These are phyloP conservation scores for Ichneumon xanthorius DNA, from an alignment of 2,888 invertebrate species.

Conservation along the genomic window DNA sequence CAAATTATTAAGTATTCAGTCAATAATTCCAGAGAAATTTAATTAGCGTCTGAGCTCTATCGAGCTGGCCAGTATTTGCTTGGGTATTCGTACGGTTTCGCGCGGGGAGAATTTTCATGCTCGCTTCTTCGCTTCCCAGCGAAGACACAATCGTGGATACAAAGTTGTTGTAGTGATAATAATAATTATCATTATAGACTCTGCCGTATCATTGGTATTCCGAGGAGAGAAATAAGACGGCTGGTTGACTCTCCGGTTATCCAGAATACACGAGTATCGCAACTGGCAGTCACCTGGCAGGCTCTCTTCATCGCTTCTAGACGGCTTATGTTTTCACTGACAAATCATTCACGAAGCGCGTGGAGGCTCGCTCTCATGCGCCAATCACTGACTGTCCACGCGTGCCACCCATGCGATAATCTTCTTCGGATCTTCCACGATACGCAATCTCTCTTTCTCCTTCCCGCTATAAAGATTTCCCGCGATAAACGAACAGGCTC, in stretches of 20 bases:
- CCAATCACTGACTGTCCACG: constrained; percentile 77
- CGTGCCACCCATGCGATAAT: constrained; percentile 65
- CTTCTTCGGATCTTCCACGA: not conserved
- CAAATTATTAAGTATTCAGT: not conserved
- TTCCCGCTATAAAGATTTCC: not conserved
- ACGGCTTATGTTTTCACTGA: constrained; percentile 59
- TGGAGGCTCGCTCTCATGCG: constrained; percentile 77
- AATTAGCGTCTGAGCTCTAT: constrained; percentile 12
- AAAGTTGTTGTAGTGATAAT: not conserved
- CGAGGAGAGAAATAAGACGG: not conserved
- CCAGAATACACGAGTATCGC: constrained; percentile 13
- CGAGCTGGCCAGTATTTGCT: not conserved
- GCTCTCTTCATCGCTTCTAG: constrained; percentile 13
- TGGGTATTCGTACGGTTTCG: constrained; percentile 14
- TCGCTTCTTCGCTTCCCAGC: not conserved
- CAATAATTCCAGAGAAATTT: constrained; percentile 29
- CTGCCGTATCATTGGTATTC: not conserved
- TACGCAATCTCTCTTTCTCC: not conserved
- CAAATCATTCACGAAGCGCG: constrained; percentile 46
- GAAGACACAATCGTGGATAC: not conserved
- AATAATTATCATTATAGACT: not conserved
- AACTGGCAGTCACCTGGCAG: constrained; percentile 11
- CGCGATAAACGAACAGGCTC: not conserved
- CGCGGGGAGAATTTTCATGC: not conserved
- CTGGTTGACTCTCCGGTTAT: not conserved